Base-by-base conservation (phyloP, 2,113 vertebrate species). In the Corythornis cristatus region DNA sequence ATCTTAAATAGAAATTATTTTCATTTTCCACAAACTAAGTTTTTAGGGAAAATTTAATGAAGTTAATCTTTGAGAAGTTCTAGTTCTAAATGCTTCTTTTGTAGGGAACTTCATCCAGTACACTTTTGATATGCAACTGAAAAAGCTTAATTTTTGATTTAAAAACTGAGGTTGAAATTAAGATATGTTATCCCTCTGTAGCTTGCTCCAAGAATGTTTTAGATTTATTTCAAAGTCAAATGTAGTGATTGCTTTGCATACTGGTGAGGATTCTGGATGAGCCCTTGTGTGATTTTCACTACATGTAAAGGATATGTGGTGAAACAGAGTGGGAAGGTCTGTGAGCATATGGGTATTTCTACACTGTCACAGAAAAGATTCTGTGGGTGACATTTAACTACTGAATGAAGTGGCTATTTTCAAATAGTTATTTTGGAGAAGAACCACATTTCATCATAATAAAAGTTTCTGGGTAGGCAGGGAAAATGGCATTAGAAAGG, bases 401-500 rank as follows among this genome's bases (percentile, higher is more conserved):
- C 42, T 61, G 1, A 66, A 58, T 68, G 3, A 77, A 62, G 33
- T 62, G 57, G 25, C 51, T 83, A 73, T 26, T 64, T 48, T 58
- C 53, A 60, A 80, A 43, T 23, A 43, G 23, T 46, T 68, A 33
- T 46, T 75, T 73, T 40, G 28, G 71, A 75, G 51, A 13, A 75
- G 28, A 80, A 48, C 50, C 18, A 54, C 2, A 0, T 58, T 70
- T 73, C 62, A 88, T 25, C 11, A 3, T n/a, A n/a, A 18, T 48
- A 45, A 43, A 66, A 90, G 22, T 28, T 67, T 88, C 84, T 73
- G 88, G 40, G 67, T 60, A 16, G 13, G 82, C 90, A 72, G 87
- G 94, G 87, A 79, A 61, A 80, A 83, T 35, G 73, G 35, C 48
- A 40, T 92, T 95, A 95, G 89, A 61, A 70, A 72, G 48, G 86